phyloP scores from a whole-genome alignment of 2,797 vertebrate genomes.

The Scomberomorus guttatus region DNA sequence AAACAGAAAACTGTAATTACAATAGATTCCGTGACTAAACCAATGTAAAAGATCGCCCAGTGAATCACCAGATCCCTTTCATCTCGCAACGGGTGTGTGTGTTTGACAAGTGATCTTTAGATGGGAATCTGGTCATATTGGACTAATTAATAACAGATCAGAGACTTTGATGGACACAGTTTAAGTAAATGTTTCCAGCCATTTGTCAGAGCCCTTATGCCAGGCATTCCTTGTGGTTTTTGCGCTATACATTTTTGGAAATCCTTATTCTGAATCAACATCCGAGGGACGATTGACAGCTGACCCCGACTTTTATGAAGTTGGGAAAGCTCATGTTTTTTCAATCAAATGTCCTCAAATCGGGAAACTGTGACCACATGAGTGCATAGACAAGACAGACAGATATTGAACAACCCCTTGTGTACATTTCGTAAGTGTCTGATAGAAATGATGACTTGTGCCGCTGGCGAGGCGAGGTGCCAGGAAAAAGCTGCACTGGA shows the following conservation, averaged over 20 bases:
- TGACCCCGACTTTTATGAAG: conserved; percentile 72
- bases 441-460: conserved; percentile 73
- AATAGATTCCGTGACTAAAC: conserved; percentile 41
- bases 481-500: conserved; percentile 77
- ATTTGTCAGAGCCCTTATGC: conserved; percentile 72
- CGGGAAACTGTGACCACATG: conserved; percentile 59
- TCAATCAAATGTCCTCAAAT: conserved; percentile 63
- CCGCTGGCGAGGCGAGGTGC: conserved; percentile 63
- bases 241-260: conserved; percentile 73
- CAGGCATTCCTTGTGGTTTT: conserved; percentile 79
- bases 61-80: conserved; percentile 70
- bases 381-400: conserved; percentile 52
- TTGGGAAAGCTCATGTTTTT: conserved; percentile 63
- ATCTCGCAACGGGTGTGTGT: conserved; percentile 52
- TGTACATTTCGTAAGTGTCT: conserved; percentile 76
- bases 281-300: conserved; percentile 68
- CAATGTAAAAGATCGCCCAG: conserved; percentile 64
- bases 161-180: conserved; percentile 82
- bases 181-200: conserved; percentile 85
- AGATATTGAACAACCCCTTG: conserved; percentile 73
- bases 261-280: conserved; percentile 80
- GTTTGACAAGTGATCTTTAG: conserved; percentile 71
- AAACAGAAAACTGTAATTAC: conserved; percentile 44
- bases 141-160: conserved; percentile 85
- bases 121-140: conserved; percentile 70